Evolutionary conservation across 2,113 vertebrate species (phyloP).

Genomic region (Todiramphus chloris): DNA sequence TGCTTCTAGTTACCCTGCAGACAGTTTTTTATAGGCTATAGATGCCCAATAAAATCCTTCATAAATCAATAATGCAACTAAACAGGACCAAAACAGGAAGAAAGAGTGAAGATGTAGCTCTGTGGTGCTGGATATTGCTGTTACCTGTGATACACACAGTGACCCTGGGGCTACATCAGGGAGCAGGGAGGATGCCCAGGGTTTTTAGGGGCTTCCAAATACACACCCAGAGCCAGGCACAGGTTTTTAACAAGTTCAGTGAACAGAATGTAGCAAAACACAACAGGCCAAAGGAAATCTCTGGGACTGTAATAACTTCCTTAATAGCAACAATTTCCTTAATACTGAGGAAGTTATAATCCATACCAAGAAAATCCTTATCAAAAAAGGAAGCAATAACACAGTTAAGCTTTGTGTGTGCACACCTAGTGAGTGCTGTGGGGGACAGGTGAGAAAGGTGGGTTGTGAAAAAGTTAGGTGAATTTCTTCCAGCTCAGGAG

Average conservation of each 20-base stretch:
- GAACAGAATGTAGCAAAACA: not conserved
- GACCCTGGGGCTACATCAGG: not conserved
- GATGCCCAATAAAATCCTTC: not conserved
- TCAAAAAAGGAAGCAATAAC: not conserved
- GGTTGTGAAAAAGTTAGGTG: not conserved
- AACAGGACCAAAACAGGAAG: not conserved
- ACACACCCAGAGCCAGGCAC: not conserved
- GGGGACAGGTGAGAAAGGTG: not conserved
- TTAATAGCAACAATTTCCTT: not conserved
- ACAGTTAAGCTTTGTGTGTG: not conserved
- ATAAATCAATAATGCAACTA: not conserved
- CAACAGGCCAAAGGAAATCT: not conserved
- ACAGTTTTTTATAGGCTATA: not conserved
- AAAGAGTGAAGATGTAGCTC: not conserved
- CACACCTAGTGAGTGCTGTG: not conserved
- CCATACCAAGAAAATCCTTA: not conserved
- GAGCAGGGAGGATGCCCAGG: not conserved
- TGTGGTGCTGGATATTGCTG: accelerated
- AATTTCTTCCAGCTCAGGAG: not conserved
- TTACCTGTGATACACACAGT: not conserved
- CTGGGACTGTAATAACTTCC: not conserved
- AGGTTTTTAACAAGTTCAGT: constrained; percentile 12
- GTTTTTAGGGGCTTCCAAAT: not conserved
- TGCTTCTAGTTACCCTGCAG: not conserved
- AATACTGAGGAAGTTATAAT: not conserved